These are phyloP conservation scores for Spatulosminthurus flaviceps DNA, from an alignment of 2,888 invertebrate genomes.

Conservation along the genomic window DNA sequence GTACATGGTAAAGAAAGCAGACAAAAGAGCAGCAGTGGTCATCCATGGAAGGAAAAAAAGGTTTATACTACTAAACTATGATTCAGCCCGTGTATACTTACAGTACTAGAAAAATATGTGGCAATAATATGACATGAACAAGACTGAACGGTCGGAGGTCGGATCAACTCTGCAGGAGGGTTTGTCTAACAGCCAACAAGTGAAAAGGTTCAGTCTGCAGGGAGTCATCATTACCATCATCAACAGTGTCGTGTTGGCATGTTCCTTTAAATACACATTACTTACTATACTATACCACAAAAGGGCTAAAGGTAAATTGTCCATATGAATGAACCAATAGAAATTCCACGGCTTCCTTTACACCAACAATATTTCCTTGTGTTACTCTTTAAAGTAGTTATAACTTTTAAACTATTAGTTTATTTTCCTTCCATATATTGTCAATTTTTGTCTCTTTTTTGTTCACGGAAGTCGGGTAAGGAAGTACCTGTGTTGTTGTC, in stretches of 20 bases:
- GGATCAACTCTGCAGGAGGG: slow-evolving; percentile 42
- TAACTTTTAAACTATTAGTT: no score
- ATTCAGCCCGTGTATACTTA: slow-evolving; percentile 1
- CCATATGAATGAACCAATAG: background rate
- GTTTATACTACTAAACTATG: background rate
- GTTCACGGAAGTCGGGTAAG: no score
- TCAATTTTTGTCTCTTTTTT: no score
- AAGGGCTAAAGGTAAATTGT: background rate
- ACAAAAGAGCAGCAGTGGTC: no score
- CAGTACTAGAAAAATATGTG: background rate
- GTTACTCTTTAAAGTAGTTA: no score
- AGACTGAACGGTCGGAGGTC: slow-evolving; percentile 47
- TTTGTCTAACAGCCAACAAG: slow-evolving; percentile 26
- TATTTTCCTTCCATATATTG: no score
- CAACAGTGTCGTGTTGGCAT: background rate
- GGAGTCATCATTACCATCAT: slow-evolving; percentile 30
- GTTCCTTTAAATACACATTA: background rate
- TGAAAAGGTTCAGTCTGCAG: slow-evolving; percentile 35
- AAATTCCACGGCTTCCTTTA: no score
- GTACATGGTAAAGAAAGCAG: no score
- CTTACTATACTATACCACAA: background rate
- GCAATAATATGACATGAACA: slow-evolving; percentile 21
- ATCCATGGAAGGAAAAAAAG: background rate
- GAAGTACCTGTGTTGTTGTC: no score
- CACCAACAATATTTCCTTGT: no score